phyloP scores from a whole-genome alignment of 2,113 vertebrate species.

The Plectropomus leopardus region DNA sequence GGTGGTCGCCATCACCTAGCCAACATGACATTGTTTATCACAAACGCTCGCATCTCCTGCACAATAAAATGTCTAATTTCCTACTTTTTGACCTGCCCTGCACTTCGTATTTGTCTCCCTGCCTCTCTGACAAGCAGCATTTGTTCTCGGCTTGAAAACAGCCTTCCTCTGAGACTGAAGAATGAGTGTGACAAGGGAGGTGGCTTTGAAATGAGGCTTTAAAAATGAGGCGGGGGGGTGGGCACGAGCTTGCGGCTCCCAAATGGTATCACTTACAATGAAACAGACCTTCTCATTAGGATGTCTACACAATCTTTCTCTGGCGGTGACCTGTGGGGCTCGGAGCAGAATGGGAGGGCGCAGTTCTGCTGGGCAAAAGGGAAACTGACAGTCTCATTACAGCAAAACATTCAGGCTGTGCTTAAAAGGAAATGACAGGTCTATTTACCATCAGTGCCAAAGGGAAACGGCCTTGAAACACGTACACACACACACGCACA shows the following conservation, averaged over 20 bases:
- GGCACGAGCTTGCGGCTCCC: slow-evolving; percentile 17
- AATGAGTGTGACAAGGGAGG: slow-evolving; percentile 33
- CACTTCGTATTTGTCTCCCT: slow-evolving; percentile 2
- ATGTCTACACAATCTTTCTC: slow-evolving; percentile 35
- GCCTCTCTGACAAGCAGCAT: slow-evolving; percentile 18
- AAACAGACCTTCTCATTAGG: slow-evolving; percentile 58
- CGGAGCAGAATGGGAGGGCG: slow-evolving; percentile 6
- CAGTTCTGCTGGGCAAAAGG: slow-evolving; percentile 31
- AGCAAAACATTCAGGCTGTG: slow-evolving; percentile 52
- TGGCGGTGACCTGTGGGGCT: slow-evolving; percentile 45
- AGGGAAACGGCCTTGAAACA: slow-evolving; percentile 7
- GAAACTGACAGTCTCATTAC: slow-evolving; percentile 75
- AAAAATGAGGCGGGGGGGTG: slow-evolving; percentile 21
- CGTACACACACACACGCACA: background rate
- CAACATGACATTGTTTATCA: slow-evolving; percentile 22
- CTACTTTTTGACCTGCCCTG: slow-evolving; percentile 23
- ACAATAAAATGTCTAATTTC: slow-evolving; percentile 16
- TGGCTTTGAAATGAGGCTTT: slow-evolving; percentile 47
- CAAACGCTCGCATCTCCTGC: slow-evolving; percentile 9
- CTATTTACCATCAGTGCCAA: slow-evolving; percentile 62
- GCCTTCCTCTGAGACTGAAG: slow-evolving; percentile 16
- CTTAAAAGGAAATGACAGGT: slow-evolving; percentile 74
- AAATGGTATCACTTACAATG: slow-evolving; percentile 54
- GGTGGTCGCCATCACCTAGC: background rate
- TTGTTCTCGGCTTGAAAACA: slow-evolving; percentile 26